Percentiles rank a stretch among this genome's conserved stretches.
phyloP scores from a whole-genome alignment of 2,888 invertebrate species.

The Nephrocerus scutellatus region DNA sequence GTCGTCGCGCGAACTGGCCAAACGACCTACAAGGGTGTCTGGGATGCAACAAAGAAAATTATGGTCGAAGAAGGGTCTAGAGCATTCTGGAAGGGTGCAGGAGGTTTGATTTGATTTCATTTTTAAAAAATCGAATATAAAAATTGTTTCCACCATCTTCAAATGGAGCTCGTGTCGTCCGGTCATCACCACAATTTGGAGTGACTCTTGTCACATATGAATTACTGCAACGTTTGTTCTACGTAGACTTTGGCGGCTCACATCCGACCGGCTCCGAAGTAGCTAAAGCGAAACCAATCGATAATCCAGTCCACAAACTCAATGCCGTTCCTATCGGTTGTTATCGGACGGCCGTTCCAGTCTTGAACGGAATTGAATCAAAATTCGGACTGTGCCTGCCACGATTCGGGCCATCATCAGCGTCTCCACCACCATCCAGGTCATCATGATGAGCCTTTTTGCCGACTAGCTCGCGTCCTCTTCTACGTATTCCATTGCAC shows the following conservation, averaged over 20 bases:
- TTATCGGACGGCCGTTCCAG: slow-evolving; percentile 88
- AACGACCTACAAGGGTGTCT: slow-evolving; percentile 87
- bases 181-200: slow-evolving; percentile 98
- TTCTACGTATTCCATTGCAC: too few species aligned
- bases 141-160: slow-evolving; percentile 16
- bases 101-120: slow-evolving; percentile 58
- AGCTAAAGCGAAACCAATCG: slow-evolving; percentile 51
- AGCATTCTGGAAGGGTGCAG: slow-evolving; percentile 98
- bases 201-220: slow-evolving; percentile 97
- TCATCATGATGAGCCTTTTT: slow-evolving; percentile 18
- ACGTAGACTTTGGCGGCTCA: slow-evolving; percentile 97
- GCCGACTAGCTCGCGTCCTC: too few species aligned
- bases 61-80: slow-evolving; percentile 86
- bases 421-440: slow-evolving; percentile 10
- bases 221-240: slow-evolving; percentile 88
- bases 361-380: slow-evolving; percentile 93
- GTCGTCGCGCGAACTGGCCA: slow-evolving; percentile 93
- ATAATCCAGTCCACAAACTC: slow-evolving; percentile 55
- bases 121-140: too few species aligned
- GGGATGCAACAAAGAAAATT: slow-evolving; percentile 91
- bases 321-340: slow-evolving; percentile 96
- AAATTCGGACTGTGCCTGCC: slow-evolving; percentile 97
- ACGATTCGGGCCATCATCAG: slow-evolving; percentile 44
- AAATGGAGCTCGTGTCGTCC: slow-evolving; percentile 81
- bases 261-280: slow-evolving; percentile 86